phyloP scores from a whole-genome alignment of 2,888 invertebrate species.

The Sclerodermus sp. region DNA sequence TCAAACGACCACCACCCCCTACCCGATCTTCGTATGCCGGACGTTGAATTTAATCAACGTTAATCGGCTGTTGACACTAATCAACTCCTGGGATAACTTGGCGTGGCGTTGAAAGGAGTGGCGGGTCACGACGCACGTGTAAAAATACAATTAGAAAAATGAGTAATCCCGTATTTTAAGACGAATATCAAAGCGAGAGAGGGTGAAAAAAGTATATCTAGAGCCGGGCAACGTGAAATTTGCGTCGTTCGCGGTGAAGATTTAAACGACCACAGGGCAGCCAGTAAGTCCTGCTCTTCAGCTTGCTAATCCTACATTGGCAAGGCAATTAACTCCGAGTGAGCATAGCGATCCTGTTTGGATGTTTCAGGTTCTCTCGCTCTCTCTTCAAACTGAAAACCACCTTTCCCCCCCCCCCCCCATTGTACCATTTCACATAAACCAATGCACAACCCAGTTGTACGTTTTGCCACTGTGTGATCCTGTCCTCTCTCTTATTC shows the following conservation, averaged over 20 bases:
- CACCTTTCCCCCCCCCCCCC: slow-evolving; percentile 3
- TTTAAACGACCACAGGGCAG: slow-evolving; percentile 4
- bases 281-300: slow-evolving; percentile 27
- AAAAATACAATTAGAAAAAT: too few relatives aligned
- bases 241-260: neutral
- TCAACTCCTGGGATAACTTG: too few relatives aligned
- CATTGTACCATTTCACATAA: slow-evolving; percentile 7
- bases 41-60: too few relatives aligned
- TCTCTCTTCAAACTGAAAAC: slow-evolving; percentile 2
- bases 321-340: slow-evolving; percentile 46
- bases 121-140: too few relatives aligned
- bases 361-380: slow-evolving; percentile 9
- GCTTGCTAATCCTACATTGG: slow-evolving; percentile 45
- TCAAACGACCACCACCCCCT: too few relatives aligned
- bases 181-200: too few relatives aligned
- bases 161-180: too few relatives aligned
- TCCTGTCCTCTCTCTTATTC: neutral
- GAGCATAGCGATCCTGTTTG: slow-evolving; percentile 36
- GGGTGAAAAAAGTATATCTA: too few relatives aligned
- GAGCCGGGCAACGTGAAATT: too few relatives aligned
- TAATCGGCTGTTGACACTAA: too few relatives aligned
- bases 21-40: too few relatives aligned
- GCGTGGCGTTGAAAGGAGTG: too few relatives aligned
- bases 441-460: slow-evolving; percentile 3
- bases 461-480: slow-evolving; percentile 11